These are phyloP conservation scores for mouse (Mus musculus) DNA, from an alignment of 2,113 vertebrate species.

Conservation along the genomic window DNA sequence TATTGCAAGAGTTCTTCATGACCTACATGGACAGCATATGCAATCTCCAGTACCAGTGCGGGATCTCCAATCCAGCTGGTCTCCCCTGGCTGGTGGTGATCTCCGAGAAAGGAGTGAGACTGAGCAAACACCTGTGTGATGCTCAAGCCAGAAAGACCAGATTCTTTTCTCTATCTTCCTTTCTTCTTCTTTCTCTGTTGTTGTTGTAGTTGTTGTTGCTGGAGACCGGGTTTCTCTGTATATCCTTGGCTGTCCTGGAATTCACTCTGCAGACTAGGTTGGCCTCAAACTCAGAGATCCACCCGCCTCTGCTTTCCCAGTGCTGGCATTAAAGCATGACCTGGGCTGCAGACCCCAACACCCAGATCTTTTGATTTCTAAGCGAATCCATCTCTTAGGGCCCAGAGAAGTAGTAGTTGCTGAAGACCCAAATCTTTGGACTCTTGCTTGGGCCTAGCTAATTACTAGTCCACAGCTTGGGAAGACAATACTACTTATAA, in stretches of 20 bases:
- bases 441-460: slow-evolving; percentile 16
- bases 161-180: background rate
- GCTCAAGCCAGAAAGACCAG: background rate
- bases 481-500: background rate
- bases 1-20: background rate
- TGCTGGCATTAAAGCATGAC: no score
- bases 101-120: background rate
- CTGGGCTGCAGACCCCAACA: no score
- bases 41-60: background rate
- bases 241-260: no score
- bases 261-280: no score
- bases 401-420: background rate
- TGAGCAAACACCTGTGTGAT: background rate
- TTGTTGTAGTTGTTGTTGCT: no score
- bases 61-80: background rate
- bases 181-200: no score
- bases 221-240: no score
- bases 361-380: background rate
- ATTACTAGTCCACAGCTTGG: background rate
- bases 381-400: background rate
- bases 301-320: no score
- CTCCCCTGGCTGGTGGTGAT: background rate
- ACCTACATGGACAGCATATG: background rate
- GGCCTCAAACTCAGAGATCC: no score
- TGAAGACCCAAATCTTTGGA: background rate